Conservation (phyloP, 2,113 vertebrate species). For the Prunella himalayana region DNA sequence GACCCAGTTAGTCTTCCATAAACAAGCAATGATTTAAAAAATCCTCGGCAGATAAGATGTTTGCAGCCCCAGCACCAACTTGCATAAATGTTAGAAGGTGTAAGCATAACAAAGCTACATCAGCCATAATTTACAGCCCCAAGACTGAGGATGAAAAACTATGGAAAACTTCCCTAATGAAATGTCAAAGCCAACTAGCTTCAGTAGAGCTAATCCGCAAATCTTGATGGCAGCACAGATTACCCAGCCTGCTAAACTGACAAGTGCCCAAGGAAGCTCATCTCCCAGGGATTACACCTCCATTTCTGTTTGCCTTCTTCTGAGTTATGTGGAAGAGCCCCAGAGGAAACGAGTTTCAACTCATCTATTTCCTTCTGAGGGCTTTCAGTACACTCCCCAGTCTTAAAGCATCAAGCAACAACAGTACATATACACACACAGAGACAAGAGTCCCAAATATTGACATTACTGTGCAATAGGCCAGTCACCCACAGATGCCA, state of each 20-base stretch:
- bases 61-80: background rate
- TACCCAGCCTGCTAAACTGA: slow-evolving; percentile 38
- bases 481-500: background rate
- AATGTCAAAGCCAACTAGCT: slow-evolving; percentile 51
- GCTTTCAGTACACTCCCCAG: background rate
- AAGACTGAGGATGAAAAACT: background rate
- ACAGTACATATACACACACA: background rate
- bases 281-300: slow-evolving; percentile 47
- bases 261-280: slow-evolving; percentile 20
- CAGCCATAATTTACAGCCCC: background rate
- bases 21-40: slow-evolving; percentile 24
- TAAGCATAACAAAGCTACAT: background rate
- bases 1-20: slow-evolving; percentile 17
- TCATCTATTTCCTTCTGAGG: slow-evolving; percentile 30
- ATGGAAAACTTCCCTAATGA: slow-evolving; percentile 31
- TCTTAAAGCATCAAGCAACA: slow-evolving; percentile 28
- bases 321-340: background rate
- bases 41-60: background rate
- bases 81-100: background rate
- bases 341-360: slow-evolving; percentile 36
- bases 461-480: slow-evolving; percentile 1
- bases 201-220: slow-evolving; percentile 29
- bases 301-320: background rate
- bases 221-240: slow-evolving; percentile 44
- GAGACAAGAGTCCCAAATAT: slow-evolving; percentile 37